Evolutionary conservation across 2,888 invertebrate genomes (phyloP).

Genomic region (Cataglyphis cursor): DNA sequence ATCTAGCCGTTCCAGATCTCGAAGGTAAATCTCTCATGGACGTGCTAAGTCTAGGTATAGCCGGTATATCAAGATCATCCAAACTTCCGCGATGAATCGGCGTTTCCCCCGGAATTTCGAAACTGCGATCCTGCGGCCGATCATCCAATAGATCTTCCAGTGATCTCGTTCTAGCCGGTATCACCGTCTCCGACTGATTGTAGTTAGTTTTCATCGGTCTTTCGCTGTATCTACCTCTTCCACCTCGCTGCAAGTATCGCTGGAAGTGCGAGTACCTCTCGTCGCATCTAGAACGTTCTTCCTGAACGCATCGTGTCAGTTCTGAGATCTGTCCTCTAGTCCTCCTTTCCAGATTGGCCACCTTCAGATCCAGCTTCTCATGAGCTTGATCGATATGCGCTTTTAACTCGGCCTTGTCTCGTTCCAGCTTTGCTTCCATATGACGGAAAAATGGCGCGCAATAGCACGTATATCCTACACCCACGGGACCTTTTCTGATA

Average conservation of each 20-base stretch:
- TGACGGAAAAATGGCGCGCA: conserved; percentile 97
- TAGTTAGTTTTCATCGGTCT: conserved; percentile 87
- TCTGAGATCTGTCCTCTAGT: conserved; percentile 92
- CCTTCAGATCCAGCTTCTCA: conserved; percentile 93
- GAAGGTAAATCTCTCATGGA: conserved; percentile 81
- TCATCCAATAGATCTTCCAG: conserved; percentile 90
- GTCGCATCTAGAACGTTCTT: conserved; percentile 89
- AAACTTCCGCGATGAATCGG: conserved; percentile 80
- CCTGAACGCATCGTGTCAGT: conserved; percentile 90
- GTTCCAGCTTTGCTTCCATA: conserved; percentile 94
- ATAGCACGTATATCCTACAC: conserved; percentile 96
- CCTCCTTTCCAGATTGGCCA: conserved; percentile 92
- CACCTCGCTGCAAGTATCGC: conserved; percentile 91
- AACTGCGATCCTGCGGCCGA: conserved; percentile 80
- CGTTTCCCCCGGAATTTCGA: conserved; percentile 83
- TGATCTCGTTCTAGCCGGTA: conserved; percentile 91
- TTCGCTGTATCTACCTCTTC: conserved; percentile 89
- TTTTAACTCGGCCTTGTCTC: conserved; percentile 93
- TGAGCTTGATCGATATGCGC: conserved; percentile 93
- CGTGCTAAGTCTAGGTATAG: conserved; percentile 81
- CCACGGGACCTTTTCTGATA: conserved; percentile 97
- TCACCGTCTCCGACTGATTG: conserved; percentile 86
- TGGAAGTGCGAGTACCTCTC: conserved; percentile 91
- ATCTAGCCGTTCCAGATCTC: conserved; percentile 73
- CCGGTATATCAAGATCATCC: conserved; percentile 83